Conservation (phyloP, 1,140 invertebrate species). For the Periplaneta americana region DNA sequence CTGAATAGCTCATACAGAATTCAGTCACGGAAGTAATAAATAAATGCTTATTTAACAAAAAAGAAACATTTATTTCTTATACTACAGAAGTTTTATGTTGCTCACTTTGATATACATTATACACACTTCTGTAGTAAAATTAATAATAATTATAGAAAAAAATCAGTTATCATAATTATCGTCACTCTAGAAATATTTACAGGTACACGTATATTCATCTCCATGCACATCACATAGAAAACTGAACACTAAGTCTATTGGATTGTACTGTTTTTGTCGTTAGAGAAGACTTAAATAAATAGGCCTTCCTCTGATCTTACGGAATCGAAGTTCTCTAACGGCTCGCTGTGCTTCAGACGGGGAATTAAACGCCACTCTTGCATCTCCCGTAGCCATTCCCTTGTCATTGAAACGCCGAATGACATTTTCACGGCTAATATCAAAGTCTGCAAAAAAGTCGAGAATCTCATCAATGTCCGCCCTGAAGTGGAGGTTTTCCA, state of each 20-base stretch:
- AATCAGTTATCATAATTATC: neutral
- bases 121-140: neutral
- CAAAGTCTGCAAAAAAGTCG: constrained; percentile 74
- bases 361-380: constrained; percentile 72
- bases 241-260: neutral
- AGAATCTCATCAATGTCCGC: constrained; percentile 83
- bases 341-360: constrained; percentile 71
- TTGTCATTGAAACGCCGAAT: constrained; percentile 78
- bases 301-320: constrained; percentile 48
- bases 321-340: constrained; percentile 48
- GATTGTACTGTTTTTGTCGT: neutral
- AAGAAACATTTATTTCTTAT: neutral
- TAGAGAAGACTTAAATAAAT: constrained; percentile 40
- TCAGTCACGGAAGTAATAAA: too few relatives aligned
- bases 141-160: too few relatives aligned
- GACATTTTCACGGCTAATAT: constrained; percentile 67
- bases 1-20: too few relatives aligned
- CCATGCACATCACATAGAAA: neutral
- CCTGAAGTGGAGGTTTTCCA: constrained; percentile 83
- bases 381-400: constrained; percentile 83
- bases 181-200: neutral
- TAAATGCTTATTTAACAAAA: neutral
- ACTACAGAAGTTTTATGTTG: too few relatives aligned
- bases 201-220: neutral
- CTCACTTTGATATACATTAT: neutral